Percentiles rank a stretch among this genome's conserved stretches.
Evolutionary conservation across 2,113 vertebrate species (phyloP).

Genomic region (Emydura subglobosa): DNA sequence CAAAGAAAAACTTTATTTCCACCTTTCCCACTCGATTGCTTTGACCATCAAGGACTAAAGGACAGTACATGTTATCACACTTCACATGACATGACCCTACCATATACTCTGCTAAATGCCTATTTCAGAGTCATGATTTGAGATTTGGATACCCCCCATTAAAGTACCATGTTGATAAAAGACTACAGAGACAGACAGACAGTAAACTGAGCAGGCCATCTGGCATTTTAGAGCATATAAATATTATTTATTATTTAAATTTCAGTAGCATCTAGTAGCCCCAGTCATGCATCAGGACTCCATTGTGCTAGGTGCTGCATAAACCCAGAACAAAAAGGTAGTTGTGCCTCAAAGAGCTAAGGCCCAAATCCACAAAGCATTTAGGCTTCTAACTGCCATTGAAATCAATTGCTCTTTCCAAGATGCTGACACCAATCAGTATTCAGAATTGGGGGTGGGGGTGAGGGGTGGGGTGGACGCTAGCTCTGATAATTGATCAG

Average conservation of each 20-base stretch:
- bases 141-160: not conserved
- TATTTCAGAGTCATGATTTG: not conserved
- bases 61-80: not conserved
- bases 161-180: not conserved
- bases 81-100: too few relatives aligned
- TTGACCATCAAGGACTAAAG: accelerated
- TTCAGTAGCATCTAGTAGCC: not conserved
- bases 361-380: not conserved
- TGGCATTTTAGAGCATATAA: not conserved
- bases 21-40: not conserved
- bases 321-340: not conserved
- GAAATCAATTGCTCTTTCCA: not conserved
- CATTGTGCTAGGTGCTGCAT: not conserved
- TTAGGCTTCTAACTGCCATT: not conserved
- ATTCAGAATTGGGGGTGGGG: not conserved
- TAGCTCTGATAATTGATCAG: conserved; percentile 62
- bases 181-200: not conserved
- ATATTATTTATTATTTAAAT: not conserved
- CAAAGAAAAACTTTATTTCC: not conserved
- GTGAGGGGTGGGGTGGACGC: not conserved
- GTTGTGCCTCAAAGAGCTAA: not conserved
- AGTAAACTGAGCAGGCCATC: not conserved
- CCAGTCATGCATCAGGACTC: not conserved
- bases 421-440: not conserved
- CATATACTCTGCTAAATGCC: not conserved